A percentile compares a stretch with the other conserved stretches of the same genome.
Evolutionary conservation across 2,113 vertebrate genomes (phyloP).

Genomic region (Dromiciops gliroides): DNA sequence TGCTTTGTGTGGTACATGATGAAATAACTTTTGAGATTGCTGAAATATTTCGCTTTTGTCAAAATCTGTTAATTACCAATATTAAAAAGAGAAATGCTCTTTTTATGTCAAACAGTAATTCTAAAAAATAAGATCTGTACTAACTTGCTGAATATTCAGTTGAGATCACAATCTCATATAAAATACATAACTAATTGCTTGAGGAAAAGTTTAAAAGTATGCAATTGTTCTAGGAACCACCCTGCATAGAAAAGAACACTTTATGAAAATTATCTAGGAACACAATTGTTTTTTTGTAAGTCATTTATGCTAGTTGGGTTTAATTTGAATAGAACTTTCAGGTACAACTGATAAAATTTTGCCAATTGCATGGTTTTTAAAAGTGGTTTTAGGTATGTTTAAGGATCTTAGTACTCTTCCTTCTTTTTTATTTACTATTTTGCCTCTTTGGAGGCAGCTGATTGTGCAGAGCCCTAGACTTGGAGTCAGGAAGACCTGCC

Average conservation of each 20-base stretch:
- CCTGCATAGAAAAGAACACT: neutral
- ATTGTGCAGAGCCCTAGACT: neutral
- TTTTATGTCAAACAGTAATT: neutral
- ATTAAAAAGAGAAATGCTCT: neutral
- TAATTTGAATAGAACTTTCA: neutral
- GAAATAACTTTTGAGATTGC: neutral
- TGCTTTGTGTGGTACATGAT: neutral
- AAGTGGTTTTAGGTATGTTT: neutral
- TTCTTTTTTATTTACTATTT: neutral
- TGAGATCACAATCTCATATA: neutral
- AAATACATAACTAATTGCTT: neutral
- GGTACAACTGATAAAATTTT: neutral
- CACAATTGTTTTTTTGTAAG: neutral
- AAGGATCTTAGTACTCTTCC: neutral
- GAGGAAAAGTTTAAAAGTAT: neutral
- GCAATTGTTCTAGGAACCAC: neutral
- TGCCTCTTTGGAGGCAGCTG: neutral
- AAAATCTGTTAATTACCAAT: neutral
- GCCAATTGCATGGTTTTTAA: neutral
- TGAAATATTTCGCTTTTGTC: neutral
- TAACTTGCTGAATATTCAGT: neutral
- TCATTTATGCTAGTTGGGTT: neutral
- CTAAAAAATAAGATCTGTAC: neutral
- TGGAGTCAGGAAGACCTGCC: neutral
- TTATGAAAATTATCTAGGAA: neutral